Evolutionary conservation across 2,113 vertebrate genomes (phyloP).

Genomic region (Lamprotornis superbus): DNA sequence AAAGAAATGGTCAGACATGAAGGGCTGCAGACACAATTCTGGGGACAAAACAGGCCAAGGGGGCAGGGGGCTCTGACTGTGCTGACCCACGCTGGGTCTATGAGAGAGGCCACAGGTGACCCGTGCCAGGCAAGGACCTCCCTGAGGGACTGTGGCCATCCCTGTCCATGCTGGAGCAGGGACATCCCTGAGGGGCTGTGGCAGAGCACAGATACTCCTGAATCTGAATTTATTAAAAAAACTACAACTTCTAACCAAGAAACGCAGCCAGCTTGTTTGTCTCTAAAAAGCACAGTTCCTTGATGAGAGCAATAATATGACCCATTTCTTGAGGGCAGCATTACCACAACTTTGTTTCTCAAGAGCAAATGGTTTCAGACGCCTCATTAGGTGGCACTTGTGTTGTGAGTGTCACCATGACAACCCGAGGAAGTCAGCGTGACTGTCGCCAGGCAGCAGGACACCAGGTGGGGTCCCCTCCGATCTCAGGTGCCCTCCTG

Average conservation of each 20-base stretch:
- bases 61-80: neutral
- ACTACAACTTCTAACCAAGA: neutral
- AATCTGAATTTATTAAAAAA: neutral
- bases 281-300: neutral
- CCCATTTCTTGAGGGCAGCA: neutral
- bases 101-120: neutral
- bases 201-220: neutral
- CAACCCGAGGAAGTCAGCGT: neutral
- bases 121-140: neutral
- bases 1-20: neutral
- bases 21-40: neutral
- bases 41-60: neutral
- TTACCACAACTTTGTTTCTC: neutral
- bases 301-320: neutral
- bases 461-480: neutral
- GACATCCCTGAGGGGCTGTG: neutral
- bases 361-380: neutral
- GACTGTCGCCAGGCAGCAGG: neutral
- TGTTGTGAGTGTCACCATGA: neutral
- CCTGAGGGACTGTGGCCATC: neutral
- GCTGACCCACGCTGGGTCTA: accelerated
- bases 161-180: neutral
- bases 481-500: neutral
- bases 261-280: neutral
- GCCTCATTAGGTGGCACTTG: neutral